Base-by-base conservation (phyloP, 2,113 vertebrate species). In the Cyprinus carpio region DNA sequence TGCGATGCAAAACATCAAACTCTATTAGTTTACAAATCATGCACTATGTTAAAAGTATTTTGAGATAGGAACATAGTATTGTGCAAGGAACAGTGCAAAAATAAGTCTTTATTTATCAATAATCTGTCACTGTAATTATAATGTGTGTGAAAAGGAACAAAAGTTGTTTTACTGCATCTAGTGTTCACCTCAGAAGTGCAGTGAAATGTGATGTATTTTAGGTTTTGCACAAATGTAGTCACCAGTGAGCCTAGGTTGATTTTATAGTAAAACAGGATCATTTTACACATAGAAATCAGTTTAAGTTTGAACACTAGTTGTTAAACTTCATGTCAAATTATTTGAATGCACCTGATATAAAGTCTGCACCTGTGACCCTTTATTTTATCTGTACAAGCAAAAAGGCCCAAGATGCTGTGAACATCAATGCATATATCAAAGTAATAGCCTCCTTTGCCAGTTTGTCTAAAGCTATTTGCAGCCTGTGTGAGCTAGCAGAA, bases 371-470 rank as follows among this genome's bases (percentile, higher is more conserved):
- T 25, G 11, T 64, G 77, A 64, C 34, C 58, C 58, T 65, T 81
- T 65, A 81, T 65, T 62, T 46, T 27, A 65, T 81, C 78, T 65
- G 34, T 43, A 18, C 15, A 49, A 49, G 60, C 78, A 46, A 27
- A 16, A 49, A 72, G 31, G 11, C 76, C 31, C 20, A 40, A 79
- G 76, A 62, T 15, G 76, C 76, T 79, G 23, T 62, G 34, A 40
- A 81, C 37, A 65, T 49, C n/a, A 29, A 46, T 49, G 78, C 37
- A 64, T 81, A 81, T 43, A 46, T 65, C 31, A 64, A 65, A 81
- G 78, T 81, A 81, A 81, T 81, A 49, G 58, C 58, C 78, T 46
- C n/a, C 34, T 25, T 23, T 79, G 77, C 56, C 60, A 11, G 23
- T 64, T 29, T 65, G n/a, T 65, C 60, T 49, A 65, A 37, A 49